Percentiles rank a stretch among this genome's conserved stretches.
phyloP scores from a whole-genome alignment of 2,888 invertebrate genomes.

The Cylindroiulus punctatus region DNA sequence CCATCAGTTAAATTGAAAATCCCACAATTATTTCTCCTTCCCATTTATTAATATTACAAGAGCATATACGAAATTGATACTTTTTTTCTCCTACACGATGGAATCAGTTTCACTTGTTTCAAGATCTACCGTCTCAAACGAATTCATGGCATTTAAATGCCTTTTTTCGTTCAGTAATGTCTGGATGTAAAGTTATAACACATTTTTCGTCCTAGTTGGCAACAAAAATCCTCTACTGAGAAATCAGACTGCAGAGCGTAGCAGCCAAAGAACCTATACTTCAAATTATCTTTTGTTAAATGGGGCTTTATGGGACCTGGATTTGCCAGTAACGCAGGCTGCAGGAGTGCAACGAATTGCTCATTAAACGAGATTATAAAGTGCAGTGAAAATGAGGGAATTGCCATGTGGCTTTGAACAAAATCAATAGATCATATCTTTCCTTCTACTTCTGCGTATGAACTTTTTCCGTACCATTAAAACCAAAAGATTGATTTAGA shows the following conservation, averaged over 20 bases:
- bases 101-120: conserved; percentile 28
- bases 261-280: conserved; percentile 6
- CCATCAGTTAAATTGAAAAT: conserved; percentile 42
- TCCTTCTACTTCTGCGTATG: background rate
- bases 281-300: conserved; percentile 40
- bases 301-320: conserved; percentile 21
- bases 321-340: background rate
- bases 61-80: conserved; percentile 6
- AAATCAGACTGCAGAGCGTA: background rate
- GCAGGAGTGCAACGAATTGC: conserved; percentile 38
- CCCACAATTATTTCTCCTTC: conserved; percentile 34
- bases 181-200: conserved; percentile 13
- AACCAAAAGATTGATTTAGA: conserved; percentile 14
- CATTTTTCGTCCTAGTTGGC: conserved; percentile 15
- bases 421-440: conserved; percentile 38
- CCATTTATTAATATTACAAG: conserved; percentile 16
- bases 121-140: conserved; percentile 19
- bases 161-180: conserved; percentile 11
- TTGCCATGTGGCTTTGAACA: conserved; percentile 38
- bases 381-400: conserved; percentile 38
- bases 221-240: background rate
- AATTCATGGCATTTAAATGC: conserved; percentile 34
- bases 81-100: background rate
- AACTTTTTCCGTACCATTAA: conserved; percentile 37
- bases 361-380: conserved; percentile 42